Percentiles rank a stretch among this genome's conserved stretches.
phyloP scores from a whole-genome alignment of 92 coral and sea anemone genomes.

The Epizoanthus ramosus region DNA sequence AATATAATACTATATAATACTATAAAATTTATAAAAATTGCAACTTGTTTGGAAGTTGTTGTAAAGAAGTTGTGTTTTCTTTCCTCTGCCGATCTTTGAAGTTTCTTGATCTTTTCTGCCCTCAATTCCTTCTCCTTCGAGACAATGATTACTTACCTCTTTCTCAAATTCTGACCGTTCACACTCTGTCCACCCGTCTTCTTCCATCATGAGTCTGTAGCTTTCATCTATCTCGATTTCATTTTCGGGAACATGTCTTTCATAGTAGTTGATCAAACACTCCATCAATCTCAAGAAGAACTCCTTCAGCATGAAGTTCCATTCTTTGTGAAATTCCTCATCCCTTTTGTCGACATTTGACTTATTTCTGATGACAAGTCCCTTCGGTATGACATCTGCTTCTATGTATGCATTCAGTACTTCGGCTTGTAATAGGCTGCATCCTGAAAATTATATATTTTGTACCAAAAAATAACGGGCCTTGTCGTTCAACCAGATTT shows the following conservation, averaged over 20 bases:
- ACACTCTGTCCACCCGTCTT: constrained; percentile 8
- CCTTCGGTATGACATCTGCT: constrained; percentile 1
- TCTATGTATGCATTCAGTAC: constrained; percentile 3
- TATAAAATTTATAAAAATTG: too few relatives aligned
- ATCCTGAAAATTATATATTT: too few relatives aligned
- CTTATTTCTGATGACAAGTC: neutral
- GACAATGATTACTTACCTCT: neutral
- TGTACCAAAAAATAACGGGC: neutral
- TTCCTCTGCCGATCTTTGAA: neutral
- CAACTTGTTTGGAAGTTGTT: too few relatives aligned
- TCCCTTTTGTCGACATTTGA: neutral
- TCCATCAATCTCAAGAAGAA: constrained; percentile 13
- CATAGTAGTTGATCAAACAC: neutral
- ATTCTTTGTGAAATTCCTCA: neutral
- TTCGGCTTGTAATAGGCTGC: neutral
- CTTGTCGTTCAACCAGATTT: constrained; percentile 47
- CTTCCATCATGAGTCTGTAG: neutral
- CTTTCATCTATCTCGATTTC: neutral
- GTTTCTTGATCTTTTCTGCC: constrained; percentile 1
- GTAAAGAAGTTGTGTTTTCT: neutral
- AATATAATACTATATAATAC: too few relatives aligned
- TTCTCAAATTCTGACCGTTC: neutral
- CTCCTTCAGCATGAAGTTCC: constrained; percentile 15
- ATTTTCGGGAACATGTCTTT: constrained; percentile 2
- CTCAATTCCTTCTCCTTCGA: constrained; percentile 16